Evolutionary conservation across 2,113 vertebrate species (phyloP).

Genomic region (Cinclus mexicanus): DNA sequence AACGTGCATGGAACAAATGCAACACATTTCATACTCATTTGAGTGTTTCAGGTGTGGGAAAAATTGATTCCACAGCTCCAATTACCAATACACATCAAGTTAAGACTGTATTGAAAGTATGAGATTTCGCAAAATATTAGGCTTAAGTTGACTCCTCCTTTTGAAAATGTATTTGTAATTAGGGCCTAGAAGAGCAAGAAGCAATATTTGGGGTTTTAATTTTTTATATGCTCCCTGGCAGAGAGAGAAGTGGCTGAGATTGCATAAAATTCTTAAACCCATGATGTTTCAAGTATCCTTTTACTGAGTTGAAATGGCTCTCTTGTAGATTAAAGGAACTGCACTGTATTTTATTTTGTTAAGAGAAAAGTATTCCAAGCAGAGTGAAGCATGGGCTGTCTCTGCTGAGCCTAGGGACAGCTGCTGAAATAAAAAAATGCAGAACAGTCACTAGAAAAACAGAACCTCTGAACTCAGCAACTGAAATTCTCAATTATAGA

Average conservation of each 20-base stretch:
- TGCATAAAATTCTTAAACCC: slow-evolving; percentile 24
- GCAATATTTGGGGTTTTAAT: slow-evolving; percentile 19
- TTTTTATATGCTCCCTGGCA: slow-evolving; percentile 33
- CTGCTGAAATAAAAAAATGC: background rate
- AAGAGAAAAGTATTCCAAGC: background rate
- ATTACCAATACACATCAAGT: slow-evolving; percentile 27
- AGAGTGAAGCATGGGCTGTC: background rate
- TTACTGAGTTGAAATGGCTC: background rate
- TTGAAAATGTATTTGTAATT: slow-evolving; percentile 49
- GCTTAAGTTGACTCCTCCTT: slow-evolving; percentile 43
- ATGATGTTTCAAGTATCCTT: slow-evolving; percentile 33
- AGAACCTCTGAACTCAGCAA: slow-evolving; percentile 37
- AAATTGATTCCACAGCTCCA: slow-evolving; percentile 55
- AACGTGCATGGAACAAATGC: slow-evolving; percentile 43
- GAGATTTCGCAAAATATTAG: slow-evolving; percentile 43
- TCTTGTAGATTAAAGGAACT: background rate
- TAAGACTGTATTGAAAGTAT: slow-evolving; percentile 29
- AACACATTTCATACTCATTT: slow-evolving; percentile 49
- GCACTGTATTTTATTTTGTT: background rate
- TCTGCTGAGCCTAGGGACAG: background rate
- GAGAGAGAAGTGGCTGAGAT: slow-evolving; percentile 17
- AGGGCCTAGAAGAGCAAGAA: slow-evolving; percentile 11
- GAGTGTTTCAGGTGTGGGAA: slow-evolving; percentile 44
- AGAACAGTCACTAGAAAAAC: background rate
- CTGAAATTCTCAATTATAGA: slow-evolving; percentile 20